phyloP scores from a whole-genome alignment of 64 coral and sea anemone species.

The Montipora sp. region DNA sequence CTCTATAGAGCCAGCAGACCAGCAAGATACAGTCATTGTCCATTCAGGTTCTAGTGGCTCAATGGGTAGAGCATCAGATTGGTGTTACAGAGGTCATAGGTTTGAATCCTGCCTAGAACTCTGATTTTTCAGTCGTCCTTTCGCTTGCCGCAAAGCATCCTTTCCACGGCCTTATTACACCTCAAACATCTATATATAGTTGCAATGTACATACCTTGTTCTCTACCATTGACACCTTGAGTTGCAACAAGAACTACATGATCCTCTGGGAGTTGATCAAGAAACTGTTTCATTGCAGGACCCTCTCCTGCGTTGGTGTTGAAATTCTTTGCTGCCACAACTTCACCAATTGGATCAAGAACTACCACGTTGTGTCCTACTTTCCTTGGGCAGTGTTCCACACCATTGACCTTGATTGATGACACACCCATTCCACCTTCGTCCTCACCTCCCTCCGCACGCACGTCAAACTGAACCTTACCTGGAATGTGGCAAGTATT shows the following conservation, averaged over 20 bases:
- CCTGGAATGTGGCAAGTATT: constrained; percentile 30
- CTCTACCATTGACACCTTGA: constrained; percentile 70
- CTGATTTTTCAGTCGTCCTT: no score
- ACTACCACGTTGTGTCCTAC: constrained; percentile 92
- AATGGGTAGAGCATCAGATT: no score
- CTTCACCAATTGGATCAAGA: constrained; percentile 92
- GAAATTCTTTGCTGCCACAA: constrained; percentile 79
- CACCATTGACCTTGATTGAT: constrained; percentile 90
- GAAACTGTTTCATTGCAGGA: constrained; percentile 78
- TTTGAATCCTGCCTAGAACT: no score
- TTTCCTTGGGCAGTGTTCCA: constrained; percentile 93
- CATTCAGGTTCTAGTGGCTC: no score
- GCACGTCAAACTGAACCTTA: constrained; percentile 94
- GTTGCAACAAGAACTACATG: constrained; percentile 93
- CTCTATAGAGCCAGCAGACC: no score
- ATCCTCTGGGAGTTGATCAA: constrained; percentile 91
- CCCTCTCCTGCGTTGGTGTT: constrained; percentile 88
- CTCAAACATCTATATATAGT: no score
- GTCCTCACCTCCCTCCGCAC: constrained; percentile 73
- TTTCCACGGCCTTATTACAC: no score
- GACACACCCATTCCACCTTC: background rate
- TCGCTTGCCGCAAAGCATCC: no score
- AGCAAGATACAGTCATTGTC: no score
- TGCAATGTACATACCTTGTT: constrained; percentile 22
- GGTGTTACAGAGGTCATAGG: no score